phyloP scores from a whole-genome alignment of 2,888 invertebrate genomes.

The Iselma pallidipennis region DNA sequence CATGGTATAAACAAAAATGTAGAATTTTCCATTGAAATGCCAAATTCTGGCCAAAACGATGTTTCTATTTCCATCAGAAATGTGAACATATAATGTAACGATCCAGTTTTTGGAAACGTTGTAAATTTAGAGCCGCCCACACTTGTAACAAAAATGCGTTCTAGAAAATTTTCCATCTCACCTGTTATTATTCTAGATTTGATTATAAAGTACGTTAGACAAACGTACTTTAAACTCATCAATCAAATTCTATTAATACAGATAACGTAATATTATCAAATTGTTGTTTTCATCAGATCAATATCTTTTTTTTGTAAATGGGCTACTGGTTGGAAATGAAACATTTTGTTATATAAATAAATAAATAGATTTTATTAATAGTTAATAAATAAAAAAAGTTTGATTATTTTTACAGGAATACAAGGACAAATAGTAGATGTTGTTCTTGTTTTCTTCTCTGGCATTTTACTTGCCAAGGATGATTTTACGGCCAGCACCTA shows the following conservation, averaged over 20 bases:
- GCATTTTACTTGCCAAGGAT: slow-evolving; percentile 79
- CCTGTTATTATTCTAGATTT: neutral
- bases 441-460: too few relatives aligned
- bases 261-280: neutral
- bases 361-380: slow-evolving; percentile 33
- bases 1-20: neutral
- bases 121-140: slow-evolving; percentile 18
- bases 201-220: too few relatives aligned
- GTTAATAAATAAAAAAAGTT: slow-evolving; percentile 33
- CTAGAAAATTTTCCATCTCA: slow-evolving; percentile 1
- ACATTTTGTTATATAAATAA: slow-evolving; percentile 11
- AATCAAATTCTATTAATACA: too few relatives aligned
- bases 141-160: neutral
- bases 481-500: slow-evolving; percentile 90
- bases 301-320: too few relatives aligned
- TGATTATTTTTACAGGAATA: slow-evolving; percentile 10
- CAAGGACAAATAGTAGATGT: too few relatives aligned
- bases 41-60: neutral
- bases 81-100: neutral
- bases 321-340: too few relatives aligned
- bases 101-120: slow-evolving; percentile 20
- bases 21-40: neutral
- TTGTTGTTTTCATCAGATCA: too few relatives aligned
- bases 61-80: neutral
- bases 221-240: too few relatives aligned